phyloP scores from a whole-genome alignment of 2,113 vertebrate species.

The Emydura subglobosa region DNA sequence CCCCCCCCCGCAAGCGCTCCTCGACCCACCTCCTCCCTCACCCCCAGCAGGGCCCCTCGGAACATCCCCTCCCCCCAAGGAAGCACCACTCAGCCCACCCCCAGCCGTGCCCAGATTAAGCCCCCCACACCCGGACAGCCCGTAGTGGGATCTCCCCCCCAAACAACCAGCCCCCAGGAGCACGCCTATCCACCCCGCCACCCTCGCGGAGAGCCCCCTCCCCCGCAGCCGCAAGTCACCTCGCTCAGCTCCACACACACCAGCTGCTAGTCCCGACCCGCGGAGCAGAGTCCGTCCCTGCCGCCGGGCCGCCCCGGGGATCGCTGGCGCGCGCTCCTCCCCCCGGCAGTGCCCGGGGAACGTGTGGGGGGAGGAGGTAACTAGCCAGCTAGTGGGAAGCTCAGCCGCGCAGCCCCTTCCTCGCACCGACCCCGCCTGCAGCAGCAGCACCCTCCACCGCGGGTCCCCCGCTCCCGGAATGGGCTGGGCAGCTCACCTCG shows the following conservation, averaged over 20 bases:
- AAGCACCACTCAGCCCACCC: not conserved
- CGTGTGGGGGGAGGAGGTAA: too few relatives aligned
- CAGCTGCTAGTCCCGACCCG: not conserved
- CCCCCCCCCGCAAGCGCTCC: not conserved
- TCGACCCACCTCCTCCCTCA: not conserved
- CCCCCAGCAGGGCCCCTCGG: not conserved
- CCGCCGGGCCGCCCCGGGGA: too few relatives aligned
- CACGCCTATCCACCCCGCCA: not conserved
- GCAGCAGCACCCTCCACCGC: not conserved
- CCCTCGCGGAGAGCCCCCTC: not conserved
- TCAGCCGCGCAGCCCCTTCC: not conserved
- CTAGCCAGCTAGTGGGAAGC: too few relatives aligned
- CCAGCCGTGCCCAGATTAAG: too few relatives aligned
- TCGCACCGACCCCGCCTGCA: not conserved
- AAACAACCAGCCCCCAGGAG: too few relatives aligned
- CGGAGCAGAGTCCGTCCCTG: too few relatives aligned
- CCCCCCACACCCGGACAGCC: too few relatives aligned
- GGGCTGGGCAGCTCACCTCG: not conserved
- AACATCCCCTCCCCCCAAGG: too few relatives aligned
- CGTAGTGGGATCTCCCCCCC: too few relatives aligned
- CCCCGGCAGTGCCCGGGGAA: too few relatives aligned
- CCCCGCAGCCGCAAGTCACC: not conserved
- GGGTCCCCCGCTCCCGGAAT: not conserved
- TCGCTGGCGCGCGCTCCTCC: too few relatives aligned
- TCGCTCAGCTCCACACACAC: not conserved